A percentile compares a stretch with the other conserved stretches of the same genome.
Evolutionary conservation across 2,113 vertebrate species (phyloP).

Genomic region (Chionis minor): DNA sequence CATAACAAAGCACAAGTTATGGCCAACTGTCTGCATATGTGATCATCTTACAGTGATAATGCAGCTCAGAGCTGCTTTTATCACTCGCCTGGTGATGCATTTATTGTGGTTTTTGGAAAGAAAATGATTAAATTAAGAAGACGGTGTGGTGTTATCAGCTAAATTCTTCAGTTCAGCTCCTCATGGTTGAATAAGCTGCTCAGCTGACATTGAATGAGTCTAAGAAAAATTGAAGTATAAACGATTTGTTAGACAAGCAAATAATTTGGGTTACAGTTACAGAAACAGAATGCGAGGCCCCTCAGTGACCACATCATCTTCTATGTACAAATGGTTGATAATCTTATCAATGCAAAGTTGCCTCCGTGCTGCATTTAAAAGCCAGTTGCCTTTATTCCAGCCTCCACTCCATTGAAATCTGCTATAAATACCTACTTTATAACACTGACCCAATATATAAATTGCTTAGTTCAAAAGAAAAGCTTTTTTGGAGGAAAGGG

Average conservation of each 20-base stretch:
- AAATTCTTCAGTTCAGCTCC: neutral
- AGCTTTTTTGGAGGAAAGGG: conserved; percentile 21
- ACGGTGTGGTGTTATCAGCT: neutral
- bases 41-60: neutral
- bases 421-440: conserved; percentile 64
- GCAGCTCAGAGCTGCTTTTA: neutral
- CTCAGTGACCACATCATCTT: conserved; percentile 14
- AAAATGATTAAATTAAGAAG: neutral
- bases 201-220: neutral
- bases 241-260: neutral
- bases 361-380: conserved; percentile 57
- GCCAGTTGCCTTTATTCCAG: conserved; percentile 43
- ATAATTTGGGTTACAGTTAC: neutral
- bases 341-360: conserved; percentile 57
- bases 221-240: neutral
- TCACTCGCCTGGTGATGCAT: neutral
- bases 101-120: neutral
- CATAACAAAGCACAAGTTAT: conserved; percentile 23
- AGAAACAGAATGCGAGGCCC: conserved; percentile 6
- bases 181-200: neutral
- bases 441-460: conserved; percentile 39
- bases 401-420: conserved; percentile 41
- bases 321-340: conserved; percentile 47
- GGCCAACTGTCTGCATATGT: neutral
- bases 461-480: conserved; percentile 67